Conservation (phyloP, 2,113 vertebrate genomes). For the Aythya baeri region DNA sequence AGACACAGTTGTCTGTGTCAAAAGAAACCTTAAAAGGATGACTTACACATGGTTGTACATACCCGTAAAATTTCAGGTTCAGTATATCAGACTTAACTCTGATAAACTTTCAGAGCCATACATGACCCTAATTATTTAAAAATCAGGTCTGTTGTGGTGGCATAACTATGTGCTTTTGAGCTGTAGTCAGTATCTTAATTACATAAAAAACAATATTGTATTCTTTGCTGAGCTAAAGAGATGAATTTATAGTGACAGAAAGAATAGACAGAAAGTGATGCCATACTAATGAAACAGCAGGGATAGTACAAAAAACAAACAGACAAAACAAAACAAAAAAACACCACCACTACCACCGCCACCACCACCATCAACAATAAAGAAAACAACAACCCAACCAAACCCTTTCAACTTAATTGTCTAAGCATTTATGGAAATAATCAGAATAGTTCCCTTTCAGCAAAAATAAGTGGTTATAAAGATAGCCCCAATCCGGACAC, state of each 20-base stretch:
- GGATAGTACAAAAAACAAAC: conserved; percentile 38
- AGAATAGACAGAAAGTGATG: conserved; percentile 40
- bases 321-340: conserved; percentile 33
- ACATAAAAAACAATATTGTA: background rate
- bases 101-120: background rate
- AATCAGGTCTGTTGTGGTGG: background rate
- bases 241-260: conserved; percentile 39
- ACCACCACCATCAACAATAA: background rate
- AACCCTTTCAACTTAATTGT: conserved; percentile 9
- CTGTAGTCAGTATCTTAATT: background rate
- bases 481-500: conserved; percentile 18
- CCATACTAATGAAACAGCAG: conserved; percentile 38
- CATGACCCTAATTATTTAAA: background rate
- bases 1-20: background rate
- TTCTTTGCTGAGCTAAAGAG: conserved; percentile 7
- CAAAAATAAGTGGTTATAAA: conserved; percentile 49
- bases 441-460: conserved; percentile 42
- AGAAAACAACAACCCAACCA: background rate
- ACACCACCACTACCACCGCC: no score
- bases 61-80: background rate
- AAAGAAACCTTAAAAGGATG: background rate
- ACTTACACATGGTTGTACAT: background rate
- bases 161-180: background rate
- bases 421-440: conserved; percentile 51
- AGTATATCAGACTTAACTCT: background rate